Evolutionary conservation across 2,888 invertebrate species (phyloP).

Genomic region (Lepidocyrtoides sp.): DNA sequence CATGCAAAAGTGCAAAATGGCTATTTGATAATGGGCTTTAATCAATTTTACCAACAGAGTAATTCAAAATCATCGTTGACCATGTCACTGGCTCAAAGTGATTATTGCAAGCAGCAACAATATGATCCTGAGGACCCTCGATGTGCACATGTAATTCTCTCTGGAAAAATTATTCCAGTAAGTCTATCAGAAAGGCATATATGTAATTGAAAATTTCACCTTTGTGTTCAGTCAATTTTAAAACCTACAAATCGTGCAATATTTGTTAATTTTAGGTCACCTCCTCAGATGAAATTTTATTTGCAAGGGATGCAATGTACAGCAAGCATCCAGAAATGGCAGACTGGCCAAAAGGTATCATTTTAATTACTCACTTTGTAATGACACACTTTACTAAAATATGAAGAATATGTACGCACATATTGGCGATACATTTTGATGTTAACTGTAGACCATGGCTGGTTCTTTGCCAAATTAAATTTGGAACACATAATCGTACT

Average conservation of each 20-base stretch:
- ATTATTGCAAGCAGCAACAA: slow-evolving; percentile 89
- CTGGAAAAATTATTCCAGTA: slow-evolving; percentile 90
- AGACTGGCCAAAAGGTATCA: slow-evolving; percentile 89
- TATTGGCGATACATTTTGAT: not conserved
- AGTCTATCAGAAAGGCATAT: not conserved
- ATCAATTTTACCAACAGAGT: slow-evolving; percentile 87
- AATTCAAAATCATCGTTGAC: slow-evolving; percentile 88
- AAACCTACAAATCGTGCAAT: too few relatives aligned
- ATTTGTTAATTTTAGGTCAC: not conserved
- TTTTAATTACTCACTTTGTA: not conserved
- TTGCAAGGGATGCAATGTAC: slow-evolving; percentile 90
- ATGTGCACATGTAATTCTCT: slow-evolving; percentile 91
- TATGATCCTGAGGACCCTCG: slow-evolving; percentile 93
- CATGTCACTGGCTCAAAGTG: slow-evolving; percentile 90
- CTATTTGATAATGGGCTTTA: too few relatives aligned
- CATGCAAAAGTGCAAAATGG: too few relatives aligned
- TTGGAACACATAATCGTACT: slow-evolving; percentile 92
- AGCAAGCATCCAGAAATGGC: slow-evolving; percentile 91
- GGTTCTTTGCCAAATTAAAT: slow-evolving; percentile 93
- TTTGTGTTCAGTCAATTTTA: too few relatives aligned
- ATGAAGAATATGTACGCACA: not conserved
- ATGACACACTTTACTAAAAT: too few relatives aligned
- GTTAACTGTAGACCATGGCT: slow-evolving; percentile 90
- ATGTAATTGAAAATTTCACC: too few relatives aligned
- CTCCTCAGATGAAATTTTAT: slow-evolving; percentile 88